Percentiles rank a stretch among this genome's conserved stretches.
Conservation (phyloP, 1,140 invertebrate genomes). For the Schmidtea mediterranea region DNA sequence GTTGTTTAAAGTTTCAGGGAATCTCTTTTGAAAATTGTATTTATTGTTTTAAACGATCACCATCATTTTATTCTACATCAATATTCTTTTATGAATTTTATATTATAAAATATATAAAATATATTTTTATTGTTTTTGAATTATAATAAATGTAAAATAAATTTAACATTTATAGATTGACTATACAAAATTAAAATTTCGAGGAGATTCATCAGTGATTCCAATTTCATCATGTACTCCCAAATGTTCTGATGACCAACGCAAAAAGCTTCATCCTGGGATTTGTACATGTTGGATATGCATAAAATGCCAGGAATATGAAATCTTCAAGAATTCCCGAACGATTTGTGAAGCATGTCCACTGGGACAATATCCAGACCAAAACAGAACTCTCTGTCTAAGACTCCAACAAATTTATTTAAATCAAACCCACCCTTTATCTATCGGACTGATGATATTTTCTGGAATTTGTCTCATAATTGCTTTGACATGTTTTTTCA, state of each 20-base stretch:
- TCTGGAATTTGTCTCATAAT: neutral
- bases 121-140: no score
- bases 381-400: neutral
- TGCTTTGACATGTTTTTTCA: neutral
- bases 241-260: neutral
- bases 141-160: no score
- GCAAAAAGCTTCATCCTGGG: neutral
- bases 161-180: no score
- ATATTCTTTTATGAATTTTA: no score
- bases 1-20: no score
- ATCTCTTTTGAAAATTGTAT: no score
- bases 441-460: neutral
- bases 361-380: neutral
- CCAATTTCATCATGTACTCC: neutral
- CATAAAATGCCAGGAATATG: neutral
- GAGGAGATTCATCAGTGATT: no score
- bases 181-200: no score
- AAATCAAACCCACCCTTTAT: neutral
- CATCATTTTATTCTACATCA: no score
- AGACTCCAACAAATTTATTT: neutral
- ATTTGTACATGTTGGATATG: neutral
- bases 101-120: no score
- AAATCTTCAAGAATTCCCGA: neutral
- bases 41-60: no score
- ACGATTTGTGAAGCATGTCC: neutral